phyloP scores from a whole-genome alignment of 2,888 invertebrate species.

The Elysia crispata region DNA sequence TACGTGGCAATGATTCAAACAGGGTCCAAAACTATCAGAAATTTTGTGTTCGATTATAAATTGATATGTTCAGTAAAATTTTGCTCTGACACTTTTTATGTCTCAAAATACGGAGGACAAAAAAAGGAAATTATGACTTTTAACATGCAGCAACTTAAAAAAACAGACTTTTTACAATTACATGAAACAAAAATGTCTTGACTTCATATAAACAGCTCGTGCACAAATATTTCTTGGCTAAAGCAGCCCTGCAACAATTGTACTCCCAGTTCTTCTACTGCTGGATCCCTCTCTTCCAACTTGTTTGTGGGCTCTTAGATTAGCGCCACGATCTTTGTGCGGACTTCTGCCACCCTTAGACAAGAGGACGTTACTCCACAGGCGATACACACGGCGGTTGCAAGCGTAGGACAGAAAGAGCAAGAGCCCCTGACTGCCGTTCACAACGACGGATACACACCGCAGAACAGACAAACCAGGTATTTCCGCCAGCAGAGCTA shows the following conservation, averaged over 20 bases:
- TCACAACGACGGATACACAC: conserved; percentile 57
- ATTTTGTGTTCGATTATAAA: too few relatives aligned
- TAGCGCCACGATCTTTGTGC: not conserved
- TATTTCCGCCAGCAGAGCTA: conserved; percentile 60
- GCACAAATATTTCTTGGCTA: not conserved
- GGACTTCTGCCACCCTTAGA: not conserved
- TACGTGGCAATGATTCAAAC: too few relatives aligned
- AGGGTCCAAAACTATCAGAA: too few relatives aligned
- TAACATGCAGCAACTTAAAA: too few relatives aligned
- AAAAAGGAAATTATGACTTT: too few relatives aligned
- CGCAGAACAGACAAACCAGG: conserved; percentile 56
- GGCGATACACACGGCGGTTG: conserved; percentile 55
- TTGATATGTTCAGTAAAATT: too few relatives aligned
- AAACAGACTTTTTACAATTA: too few relatives aligned
- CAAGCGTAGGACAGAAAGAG: conserved; percentile 60
- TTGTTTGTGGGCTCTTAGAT: too few relatives aligned
- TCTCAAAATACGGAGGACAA: too few relatives aligned
- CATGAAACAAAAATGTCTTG: too few relatives aligned
- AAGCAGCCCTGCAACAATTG: not conserved
- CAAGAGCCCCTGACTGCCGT: conserved; percentile 61
- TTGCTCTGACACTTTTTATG: too few relatives aligned
- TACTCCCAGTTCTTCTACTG: conserved; percentile 7
- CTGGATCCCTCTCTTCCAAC: not conserved
- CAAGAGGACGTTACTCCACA: conserved; percentile 51
- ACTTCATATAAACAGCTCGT: too few relatives aligned